phyloP scores from a whole-genome alignment of 92 coral and sea anemone species.

The Epizoanthus rinbou region DNA sequence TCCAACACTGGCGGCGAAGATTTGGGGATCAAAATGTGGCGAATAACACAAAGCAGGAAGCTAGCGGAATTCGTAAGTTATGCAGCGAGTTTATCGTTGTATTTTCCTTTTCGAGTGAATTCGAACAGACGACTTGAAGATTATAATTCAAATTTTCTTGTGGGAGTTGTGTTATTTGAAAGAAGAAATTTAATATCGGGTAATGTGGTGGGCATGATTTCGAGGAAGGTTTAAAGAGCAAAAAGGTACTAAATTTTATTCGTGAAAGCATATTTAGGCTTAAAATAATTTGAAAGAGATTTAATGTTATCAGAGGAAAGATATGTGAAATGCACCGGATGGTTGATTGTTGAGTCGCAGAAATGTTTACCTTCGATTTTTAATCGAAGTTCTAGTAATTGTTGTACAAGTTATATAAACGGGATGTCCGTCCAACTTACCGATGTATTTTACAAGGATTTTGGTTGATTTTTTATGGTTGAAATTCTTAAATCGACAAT shows the following conservation, averaged over 20 bases:
- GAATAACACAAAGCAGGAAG: slow-evolving; percentile 86
- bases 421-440: neutral
- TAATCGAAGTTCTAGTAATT: slow-evolving; percentile 1
- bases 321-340: slow-evolving; percentile 15
- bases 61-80: slow-evolving; percentile 94
- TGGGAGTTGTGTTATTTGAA: neutral
- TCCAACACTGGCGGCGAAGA: slow-evolving; percentile 18
- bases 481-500: neutral
- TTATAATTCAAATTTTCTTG: slow-evolving; percentile 7
- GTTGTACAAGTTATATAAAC: neutral
- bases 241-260: neutral
- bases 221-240: neutral
- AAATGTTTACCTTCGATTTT: slow-evolving; percentile 4
- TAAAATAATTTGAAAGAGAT: neutral
- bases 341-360: slow-evolving; percentile 21
- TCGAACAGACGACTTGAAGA: neutral
- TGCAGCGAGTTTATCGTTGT: neutral
- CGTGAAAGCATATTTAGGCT: neutral
- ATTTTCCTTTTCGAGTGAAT: neutral
- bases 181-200: neutral
- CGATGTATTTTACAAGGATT: neutral
- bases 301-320: neutral
- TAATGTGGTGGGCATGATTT: neutral
- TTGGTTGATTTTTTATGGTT: neutral
- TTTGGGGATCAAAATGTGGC: slow-evolving; percentile 71